Evolutionary conservation across 1,140 invertebrate genomes (phyloP).

Genomic region (Drosophila jambulina): DNA sequence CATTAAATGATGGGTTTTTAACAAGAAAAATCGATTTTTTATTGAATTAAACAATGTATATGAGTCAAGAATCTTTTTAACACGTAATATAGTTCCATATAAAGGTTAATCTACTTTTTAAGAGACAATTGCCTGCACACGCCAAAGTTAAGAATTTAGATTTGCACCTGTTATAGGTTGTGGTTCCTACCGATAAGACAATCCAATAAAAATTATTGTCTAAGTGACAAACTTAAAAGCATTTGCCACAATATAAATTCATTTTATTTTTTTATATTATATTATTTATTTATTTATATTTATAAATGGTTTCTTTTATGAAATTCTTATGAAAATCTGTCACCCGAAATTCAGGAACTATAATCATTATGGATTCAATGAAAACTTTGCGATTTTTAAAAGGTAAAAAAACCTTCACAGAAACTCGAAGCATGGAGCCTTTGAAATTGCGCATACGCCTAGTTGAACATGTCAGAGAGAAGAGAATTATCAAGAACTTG

Average conservation of each 20-base stretch:
- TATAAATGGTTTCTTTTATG: no score
- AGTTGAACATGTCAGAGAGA: neutral
- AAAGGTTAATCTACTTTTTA: neutral
- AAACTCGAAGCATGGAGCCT: no score
- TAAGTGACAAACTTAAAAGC: neutral
- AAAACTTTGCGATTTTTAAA: neutral
- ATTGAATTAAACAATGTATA: neutral
- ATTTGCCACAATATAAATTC: neutral
- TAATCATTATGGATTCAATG: neutral
- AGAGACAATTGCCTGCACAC: neutral
- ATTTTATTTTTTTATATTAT: no score
- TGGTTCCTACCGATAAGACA: neutral
- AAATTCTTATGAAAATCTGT: neutral
- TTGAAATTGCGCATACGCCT: constrained; percentile 4
- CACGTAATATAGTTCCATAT: neutral
- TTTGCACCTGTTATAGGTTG: neutral
- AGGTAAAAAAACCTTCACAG: neutral
- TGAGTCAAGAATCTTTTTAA: neutral
- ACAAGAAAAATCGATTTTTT: neutral
- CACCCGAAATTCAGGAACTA: neutral
- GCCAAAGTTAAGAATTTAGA: neutral
- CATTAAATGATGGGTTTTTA: neutral
- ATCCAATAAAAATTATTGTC: neutral
- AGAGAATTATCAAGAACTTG: neutral
- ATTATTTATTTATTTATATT: no score